Evolutionary conservation across 2,888 invertebrate genomes (phyloP).

Genomic region (Atherix ibis): DNA sequence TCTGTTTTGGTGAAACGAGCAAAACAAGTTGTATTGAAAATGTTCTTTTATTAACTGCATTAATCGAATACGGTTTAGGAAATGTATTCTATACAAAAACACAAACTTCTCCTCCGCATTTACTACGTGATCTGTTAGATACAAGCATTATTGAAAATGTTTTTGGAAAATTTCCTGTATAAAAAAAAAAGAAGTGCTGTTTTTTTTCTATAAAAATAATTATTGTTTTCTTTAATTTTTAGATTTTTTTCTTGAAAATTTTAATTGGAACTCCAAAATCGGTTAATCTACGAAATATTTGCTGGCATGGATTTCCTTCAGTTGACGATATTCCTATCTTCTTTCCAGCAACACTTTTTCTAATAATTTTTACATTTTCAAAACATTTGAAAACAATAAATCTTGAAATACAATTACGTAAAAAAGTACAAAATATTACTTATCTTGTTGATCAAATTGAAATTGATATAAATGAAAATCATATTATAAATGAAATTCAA

Average conservation of each 20-base stretch:
- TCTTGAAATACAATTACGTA: constrained; percentile 9
- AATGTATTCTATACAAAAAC: constrained; percentile 18
- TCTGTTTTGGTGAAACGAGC: too few species aligned
- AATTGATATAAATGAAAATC: background rate
- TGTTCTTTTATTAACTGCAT: constrained; percentile 17
- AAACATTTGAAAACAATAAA: constrained; percentile 10
- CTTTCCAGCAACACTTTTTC: constrained; percentile 23
- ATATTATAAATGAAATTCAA: constrained; percentile 1
- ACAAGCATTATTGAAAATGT: constrained; percentile 23
- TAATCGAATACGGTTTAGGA: constrained; percentile 19
- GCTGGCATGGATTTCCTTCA: constrained; percentile 39
- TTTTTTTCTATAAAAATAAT: background rate
- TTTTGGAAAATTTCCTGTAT: constrained; percentile 23
- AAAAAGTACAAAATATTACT: constrained; percentile 12
- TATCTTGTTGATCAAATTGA: constrained; percentile 4
- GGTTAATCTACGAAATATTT: constrained; percentile 36
- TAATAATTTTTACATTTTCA: constrained; percentile 19
- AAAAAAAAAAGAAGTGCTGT: background rate
- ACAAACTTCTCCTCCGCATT: constrained; percentile 24
- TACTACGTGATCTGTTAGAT: constrained; percentile 33
- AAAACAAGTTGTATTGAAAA: constrained; percentile 15
- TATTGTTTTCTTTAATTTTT: constrained; percentile 10
- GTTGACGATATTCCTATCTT: constrained; percentile 28
- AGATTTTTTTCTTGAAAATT: constrained; percentile 30
- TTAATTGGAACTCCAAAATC: constrained; percentile 36